These are phyloP conservation scores for Micromussa lordhowensis DNA, from an alignment of 92 coral and sea anemone species.

Conservation along the genomic window DNA sequence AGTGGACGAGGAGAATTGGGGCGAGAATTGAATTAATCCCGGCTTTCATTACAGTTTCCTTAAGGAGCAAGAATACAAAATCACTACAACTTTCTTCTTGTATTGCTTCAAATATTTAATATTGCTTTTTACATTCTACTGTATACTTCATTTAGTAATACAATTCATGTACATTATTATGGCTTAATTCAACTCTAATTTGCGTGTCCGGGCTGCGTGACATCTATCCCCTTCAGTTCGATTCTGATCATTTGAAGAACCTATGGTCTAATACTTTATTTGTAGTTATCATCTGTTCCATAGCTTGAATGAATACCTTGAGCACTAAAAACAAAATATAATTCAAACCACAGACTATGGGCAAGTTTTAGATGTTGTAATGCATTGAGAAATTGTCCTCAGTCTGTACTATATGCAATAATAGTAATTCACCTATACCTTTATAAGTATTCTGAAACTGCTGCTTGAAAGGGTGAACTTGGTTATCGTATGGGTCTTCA, in stretches of 20 bases:
- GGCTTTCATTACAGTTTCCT: too few species aligned
- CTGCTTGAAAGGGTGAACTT: too few species aligned
- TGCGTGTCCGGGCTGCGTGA: neutral
- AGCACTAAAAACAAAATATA: constrained; percentile 1
- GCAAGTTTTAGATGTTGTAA: neutral
- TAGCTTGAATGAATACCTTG: constrained; percentile 14
- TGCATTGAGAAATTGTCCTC: neutral
- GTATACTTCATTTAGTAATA: neutral
- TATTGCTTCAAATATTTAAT: too few species aligned
- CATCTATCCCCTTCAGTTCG: neutral
- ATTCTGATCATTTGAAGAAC: constrained; percentile 6
- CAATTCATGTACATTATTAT: too few species aligned
- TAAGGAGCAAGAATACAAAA: too few species aligned
- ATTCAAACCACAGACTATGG: neutral
- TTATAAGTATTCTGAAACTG: too few species aligned
- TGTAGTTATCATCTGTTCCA: constrained; percentile 11
- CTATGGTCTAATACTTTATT: constrained; percentile 9
- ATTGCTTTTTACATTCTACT: neutral
- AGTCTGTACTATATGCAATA: neutral
- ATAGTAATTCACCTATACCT: too few species aligned
- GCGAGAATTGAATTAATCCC: neutral
- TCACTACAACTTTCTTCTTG: too few species aligned
- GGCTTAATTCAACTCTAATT: too few species aligned
- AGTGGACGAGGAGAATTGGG: constrained; percentile 2
- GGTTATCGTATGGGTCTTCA: too few species aligned